Evolutionary conservation across 2,113 vertebrate species (phyloP).

Genomic region (Zingel zingel): DNA sequence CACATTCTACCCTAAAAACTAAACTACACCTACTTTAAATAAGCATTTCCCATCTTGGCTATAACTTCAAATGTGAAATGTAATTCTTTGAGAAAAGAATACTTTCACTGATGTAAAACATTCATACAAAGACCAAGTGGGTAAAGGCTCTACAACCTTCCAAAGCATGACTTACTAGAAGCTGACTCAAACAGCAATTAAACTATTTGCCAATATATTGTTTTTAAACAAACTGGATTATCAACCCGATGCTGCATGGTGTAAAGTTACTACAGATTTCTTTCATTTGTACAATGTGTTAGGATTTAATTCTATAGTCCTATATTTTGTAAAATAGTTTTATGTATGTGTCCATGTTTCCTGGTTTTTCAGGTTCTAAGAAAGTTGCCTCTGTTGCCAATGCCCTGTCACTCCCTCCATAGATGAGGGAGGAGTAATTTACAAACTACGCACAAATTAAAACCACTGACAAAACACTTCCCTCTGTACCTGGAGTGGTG

Average conservation of each 20-base stretch:
- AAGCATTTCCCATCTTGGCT: no score
- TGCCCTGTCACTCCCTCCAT: neutral
- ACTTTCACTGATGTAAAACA: neutral
- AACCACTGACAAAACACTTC: neutral
- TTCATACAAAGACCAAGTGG: neutral
- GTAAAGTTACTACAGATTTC: neutral
- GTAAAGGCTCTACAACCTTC: no score
- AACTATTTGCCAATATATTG: neutral
- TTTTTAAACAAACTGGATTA: neutral
- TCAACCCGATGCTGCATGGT: neutral
- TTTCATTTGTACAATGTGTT: neutral
- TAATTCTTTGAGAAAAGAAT: neutral
- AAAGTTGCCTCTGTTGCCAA: accelerated
- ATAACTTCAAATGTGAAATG: neutral
- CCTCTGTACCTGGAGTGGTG: neutral
- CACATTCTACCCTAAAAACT: no score
- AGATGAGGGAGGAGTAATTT: constrained; percentile 37
- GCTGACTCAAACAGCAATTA: neutral
- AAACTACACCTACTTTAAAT: no score
- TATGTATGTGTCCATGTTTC: neutral
- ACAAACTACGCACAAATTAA: neutral
- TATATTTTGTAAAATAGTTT: neutral
- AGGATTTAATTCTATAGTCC: neutral
- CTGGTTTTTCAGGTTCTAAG: constrained; percentile 43
- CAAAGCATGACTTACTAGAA: neutral